These are phyloP conservation scores for Platichthys flesus DNA, from an alignment of 2,113 vertebrate species.

Conservation along the genomic window DNA sequence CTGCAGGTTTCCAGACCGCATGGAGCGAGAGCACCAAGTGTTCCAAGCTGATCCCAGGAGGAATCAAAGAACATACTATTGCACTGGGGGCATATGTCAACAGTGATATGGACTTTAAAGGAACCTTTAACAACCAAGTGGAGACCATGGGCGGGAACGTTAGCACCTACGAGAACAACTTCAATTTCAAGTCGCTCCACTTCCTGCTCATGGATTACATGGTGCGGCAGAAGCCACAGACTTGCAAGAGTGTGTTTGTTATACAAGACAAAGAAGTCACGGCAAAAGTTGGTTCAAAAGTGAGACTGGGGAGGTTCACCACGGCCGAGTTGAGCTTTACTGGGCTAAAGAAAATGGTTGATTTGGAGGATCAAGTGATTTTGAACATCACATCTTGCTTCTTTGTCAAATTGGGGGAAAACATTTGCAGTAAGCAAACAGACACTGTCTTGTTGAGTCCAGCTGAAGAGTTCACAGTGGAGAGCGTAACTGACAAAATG, in stretches of 20 bases:
- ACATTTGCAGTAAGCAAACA: not conserved
- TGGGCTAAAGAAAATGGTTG: fast-evolving
- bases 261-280: fast-evolving
- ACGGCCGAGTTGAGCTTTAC: fast-evolving
- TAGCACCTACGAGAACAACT: constrained; percentile 49
- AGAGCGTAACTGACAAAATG: fast-evolving
- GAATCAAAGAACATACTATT: constrained; percentile 36
- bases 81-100: constrained; percentile 50
- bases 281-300: not conserved
- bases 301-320: constrained; percentile 71
- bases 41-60: constrained; percentile 27
- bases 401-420: constrained; percentile 36
- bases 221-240: not conserved
- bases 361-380: fast-evolving
- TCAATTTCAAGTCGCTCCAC: constrained; percentile 77
- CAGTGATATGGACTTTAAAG: fast-evolving
- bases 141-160: constrained; percentile 39
- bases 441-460: constrained; percentile 65
- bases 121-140: constrained; percentile 14
- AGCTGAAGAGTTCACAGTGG: constrained; percentile 74
- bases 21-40: not conserved
- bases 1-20: not conserved
- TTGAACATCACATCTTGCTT: constrained; percentile 74
- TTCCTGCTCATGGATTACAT: constrained; percentile 78
- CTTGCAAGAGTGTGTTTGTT: constrained; percentile 45